phyloP scores from a whole-genome alignment of 2,797 vertebrate species.

The Delichon dasypus region DNA sequence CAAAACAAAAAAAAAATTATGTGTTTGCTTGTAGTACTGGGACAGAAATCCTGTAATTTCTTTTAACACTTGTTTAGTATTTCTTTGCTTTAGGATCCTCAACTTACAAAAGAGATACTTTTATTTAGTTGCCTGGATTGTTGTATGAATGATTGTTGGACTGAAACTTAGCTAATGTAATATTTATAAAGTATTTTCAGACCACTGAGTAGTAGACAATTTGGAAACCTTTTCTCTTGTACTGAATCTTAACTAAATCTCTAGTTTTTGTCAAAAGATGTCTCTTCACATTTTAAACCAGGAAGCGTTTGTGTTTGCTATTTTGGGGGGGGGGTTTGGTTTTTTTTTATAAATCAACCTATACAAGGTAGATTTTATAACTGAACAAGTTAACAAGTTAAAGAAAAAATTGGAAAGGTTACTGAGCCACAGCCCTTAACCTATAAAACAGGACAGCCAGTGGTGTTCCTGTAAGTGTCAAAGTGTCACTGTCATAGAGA shows the following conservation, averaged over 20 bases:
- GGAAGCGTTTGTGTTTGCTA: neutral
- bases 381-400: neutral
- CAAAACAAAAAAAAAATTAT: neutral
- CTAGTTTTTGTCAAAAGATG: neutral
- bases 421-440: neutral
- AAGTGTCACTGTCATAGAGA: neutral
- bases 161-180: conserved; percentile 18
- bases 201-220: conserved; percentile 42
- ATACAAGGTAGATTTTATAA: neutral
- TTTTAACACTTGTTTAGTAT: neutral
- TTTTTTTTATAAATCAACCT: neutral
- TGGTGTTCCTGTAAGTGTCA: neutral
- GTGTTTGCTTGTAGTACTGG: neutral
- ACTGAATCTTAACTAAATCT: conserved; percentile 23
- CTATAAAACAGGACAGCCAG: neutral
- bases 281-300: neutral
- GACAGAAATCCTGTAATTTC: neutral
- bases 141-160: neutral
- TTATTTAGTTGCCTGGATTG: neutral
- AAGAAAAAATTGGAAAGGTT: neutral
- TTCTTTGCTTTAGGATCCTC: neutral
- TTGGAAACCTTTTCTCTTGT: conserved; percentile 20
- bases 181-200: conserved; percentile 44
- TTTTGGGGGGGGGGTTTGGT: neutral
- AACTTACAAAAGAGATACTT: neutral